Evolutionary conservation across 2,888 invertebrate genomes (phyloP).

Genomic region (Trissolcus brochymenae): DNA sequence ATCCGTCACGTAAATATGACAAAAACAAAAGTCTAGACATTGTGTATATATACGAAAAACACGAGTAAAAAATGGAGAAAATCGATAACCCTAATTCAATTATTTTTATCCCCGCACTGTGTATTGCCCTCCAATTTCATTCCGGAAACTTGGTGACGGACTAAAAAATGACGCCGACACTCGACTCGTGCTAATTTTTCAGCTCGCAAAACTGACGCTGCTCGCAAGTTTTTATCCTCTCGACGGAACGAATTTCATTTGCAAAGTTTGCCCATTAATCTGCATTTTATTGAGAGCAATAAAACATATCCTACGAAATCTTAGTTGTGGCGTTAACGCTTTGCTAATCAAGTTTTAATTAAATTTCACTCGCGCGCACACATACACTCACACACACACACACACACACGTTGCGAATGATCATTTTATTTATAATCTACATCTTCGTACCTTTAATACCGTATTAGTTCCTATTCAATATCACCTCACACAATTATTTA

Average conservation of each 20-base stretch:
- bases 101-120: no score
- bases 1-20: no score
- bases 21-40: no score
- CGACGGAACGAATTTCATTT: slow-evolving; percentile 25
- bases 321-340: slow-evolving; percentile 10
- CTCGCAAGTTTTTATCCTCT: slow-evolving; percentile 14
- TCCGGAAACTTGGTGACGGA: slow-evolving; percentile 5
- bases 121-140: no score
- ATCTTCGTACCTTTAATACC: no score
- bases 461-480: no score
- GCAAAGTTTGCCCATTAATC: slow-evolving; percentile 12
- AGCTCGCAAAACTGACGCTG: slow-evolving; percentile 12
- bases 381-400: no score
- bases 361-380: slow-evolving; percentile 12
- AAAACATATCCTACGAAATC: slow-evolving; percentile 28
- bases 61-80: no score
- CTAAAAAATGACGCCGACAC: background rate
- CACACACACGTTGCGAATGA: slow-evolving; percentile 13
- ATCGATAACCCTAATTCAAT: no score
- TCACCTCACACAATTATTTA: background rate
- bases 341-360: slow-evolving; percentile 36
- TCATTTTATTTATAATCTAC: slow-evolving; percentile 9
- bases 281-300: slow-evolving; percentile 26
- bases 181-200: slow-evolving; percentile 1
- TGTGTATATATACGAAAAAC: no score